Evolutionary conservation across 2,113 vertebrate genomes (phyloP).

Genomic region (Caretta caretta): DNA sequence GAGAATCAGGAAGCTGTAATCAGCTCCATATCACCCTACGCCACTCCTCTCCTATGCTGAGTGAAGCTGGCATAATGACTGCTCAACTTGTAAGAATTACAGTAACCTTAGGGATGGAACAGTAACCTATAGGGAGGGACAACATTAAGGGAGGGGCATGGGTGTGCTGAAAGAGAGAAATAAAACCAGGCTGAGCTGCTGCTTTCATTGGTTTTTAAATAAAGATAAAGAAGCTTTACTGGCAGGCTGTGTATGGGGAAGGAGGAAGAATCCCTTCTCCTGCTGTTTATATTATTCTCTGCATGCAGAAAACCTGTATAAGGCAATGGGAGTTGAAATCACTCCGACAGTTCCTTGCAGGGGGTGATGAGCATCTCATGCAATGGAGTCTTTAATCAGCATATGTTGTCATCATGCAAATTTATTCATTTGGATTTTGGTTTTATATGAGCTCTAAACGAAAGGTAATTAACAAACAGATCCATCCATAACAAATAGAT

Average conservation of each 20-base stretch:
- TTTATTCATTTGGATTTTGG: background rate
- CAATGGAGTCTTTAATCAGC: background rate
- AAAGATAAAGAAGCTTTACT: background rate
- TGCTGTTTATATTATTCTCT: background rate
- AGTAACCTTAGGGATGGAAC: background rate
- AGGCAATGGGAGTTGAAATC: background rate
- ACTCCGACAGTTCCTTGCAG: background rate
- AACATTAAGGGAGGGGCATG: background rate
- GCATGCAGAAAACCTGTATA: background rate
- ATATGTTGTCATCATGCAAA: background rate
- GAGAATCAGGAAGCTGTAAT: background rate
- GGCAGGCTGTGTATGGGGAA: background rate
- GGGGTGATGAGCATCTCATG: background rate
- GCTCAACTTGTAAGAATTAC: background rate
- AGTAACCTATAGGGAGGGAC: background rate
- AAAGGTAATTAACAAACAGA: no score
- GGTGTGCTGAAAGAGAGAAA: background rate
- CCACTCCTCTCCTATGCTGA: background rate
- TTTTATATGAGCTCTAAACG: background rate
- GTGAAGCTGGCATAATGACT: rapidly evolving
- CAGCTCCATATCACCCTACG: background rate
- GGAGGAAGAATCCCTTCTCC: background rate
- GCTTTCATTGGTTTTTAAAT: background rate
- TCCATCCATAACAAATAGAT: background rate
- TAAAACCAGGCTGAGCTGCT: background rate